Percentiles rank a stretch among this genome's conserved stretches.
Evolutionary conservation across 2,888 invertebrate genomes (phyloP).

Genomic region (Eupithecia inturbata): DNA sequence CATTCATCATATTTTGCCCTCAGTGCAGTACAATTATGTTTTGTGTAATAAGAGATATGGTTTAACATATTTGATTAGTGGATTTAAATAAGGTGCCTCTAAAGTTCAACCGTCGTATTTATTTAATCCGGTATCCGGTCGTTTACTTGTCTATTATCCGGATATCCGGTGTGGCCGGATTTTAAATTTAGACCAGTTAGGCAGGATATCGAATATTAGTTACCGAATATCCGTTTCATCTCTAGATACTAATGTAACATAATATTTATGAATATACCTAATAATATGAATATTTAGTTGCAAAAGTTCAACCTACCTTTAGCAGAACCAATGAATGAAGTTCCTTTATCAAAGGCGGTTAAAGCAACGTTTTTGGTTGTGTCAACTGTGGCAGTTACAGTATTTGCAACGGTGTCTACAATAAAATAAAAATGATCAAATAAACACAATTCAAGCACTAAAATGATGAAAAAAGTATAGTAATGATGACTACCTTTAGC

Average conservation of each 20-base stretch:
- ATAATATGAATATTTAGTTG: background rate
- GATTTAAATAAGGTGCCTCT: too few relatives aligned
- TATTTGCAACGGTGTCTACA: slow-evolving; percentile 61
- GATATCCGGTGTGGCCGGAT: too few relatives aligned
- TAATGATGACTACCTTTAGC: slow-evolving; percentile 53
- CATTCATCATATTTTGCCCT: too few relatives aligned
- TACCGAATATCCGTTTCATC: too few relatives aligned
- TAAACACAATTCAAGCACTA: background rate
- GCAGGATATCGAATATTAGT: too few relatives aligned
- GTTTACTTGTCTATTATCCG: too few relatives aligned
- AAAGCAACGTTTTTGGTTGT: slow-evolving; percentile 62
- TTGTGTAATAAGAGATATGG: too few relatives aligned
- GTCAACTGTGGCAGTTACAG: slow-evolving; percentile 58
- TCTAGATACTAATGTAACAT: background rate
- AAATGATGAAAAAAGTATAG: background rate
- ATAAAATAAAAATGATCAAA: slow-evolving; percentile 13
- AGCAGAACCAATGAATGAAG: slow-evolving; percentile 55
- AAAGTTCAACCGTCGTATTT: too few relatives aligned
- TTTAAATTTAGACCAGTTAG: too few relatives aligned
- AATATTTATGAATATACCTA: background rate
- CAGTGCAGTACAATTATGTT: too few relatives aligned
- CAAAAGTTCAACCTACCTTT: slow-evolving; percentile 22
- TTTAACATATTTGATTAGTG: too few relatives aligned
- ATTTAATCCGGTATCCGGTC: too few relatives aligned
- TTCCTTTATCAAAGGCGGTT: slow-evolving; percentile 60